Evolutionary conservation across 2,113 vertebrate genomes (phyloP).

Genomic region (Larimichthys polyactis): DNA sequence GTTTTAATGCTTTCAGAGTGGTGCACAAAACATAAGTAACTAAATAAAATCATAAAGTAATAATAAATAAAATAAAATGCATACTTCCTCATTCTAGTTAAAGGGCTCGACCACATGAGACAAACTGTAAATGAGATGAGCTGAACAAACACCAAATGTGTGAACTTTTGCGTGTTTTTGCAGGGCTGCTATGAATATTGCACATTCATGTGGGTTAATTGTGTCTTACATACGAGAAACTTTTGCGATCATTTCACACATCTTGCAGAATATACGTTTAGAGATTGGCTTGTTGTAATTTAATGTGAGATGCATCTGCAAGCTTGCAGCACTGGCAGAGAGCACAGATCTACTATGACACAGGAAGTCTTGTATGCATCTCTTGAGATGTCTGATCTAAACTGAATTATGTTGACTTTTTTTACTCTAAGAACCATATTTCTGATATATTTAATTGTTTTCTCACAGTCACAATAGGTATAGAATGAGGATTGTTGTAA

Average conservation of each 20-base stretch:
- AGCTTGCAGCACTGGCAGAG: slow-evolving; percentile 19
- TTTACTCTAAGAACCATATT: neutral
- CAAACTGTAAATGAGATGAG: neutral
- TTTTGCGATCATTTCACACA: neutral
- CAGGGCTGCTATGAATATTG: neutral
- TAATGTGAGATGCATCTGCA: slow-evolving; percentile 42
- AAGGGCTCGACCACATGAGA: neutral
- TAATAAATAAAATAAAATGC: neutral
- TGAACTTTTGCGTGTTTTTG: neutral
- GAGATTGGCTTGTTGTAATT: neutral
- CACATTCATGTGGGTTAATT: neutral
- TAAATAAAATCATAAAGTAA: neutral
- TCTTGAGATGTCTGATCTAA: neutral
- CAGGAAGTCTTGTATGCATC: slow-evolving; percentile 35
- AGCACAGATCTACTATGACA: neutral
- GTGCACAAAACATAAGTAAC: neutral
- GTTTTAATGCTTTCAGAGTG: neutral
- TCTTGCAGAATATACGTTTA: too few relatives aligned
- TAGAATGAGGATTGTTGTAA: neutral
- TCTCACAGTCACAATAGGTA: neutral
- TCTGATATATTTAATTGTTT: neutral
- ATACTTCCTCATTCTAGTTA: neutral
- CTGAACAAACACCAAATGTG: neutral
- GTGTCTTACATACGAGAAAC: neutral
- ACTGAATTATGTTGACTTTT: neutral